Evolutionary conservation across 2,113 vertebrate species (phyloP), one percentile per base, ranked within the genome.

Genomic region (Myotis yumanensis): DNA sequence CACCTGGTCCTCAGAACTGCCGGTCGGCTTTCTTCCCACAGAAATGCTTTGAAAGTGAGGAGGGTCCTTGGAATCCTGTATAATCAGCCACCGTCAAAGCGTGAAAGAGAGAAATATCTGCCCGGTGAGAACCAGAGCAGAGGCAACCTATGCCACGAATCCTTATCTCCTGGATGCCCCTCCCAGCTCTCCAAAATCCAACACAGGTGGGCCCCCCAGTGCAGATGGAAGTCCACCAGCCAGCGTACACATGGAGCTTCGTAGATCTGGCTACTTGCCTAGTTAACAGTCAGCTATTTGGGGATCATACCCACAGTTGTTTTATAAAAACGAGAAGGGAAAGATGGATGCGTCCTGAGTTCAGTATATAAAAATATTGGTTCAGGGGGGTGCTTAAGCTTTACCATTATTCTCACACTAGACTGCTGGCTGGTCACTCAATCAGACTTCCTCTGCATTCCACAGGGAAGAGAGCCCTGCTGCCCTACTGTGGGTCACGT

Each of bases 211-310:
- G 48, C 40, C 75, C 72, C 64, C 71, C 76, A 81, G 75, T 86
- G 37, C 46, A 48, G 35, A 96, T 93, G 88, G 75, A 89, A 51
- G 86, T 1, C 25, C 79, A 69, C 43, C 84, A 95, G 85, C 90
- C 95, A n/a, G 51, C 71, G 23, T 92, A 64, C 52, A 0, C 22
- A 0, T 0, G 2, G 94, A 15, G 54, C 48, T 59, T 18, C 77
- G 4, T 15, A 46, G 57, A 95, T 84, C 77, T 95, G 88, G 51
- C 92, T 90, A 93, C 54, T 68, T 92, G 81, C 96, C 93, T 93
- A 9, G 88, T 95, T 95, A 97, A 88, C 85, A 90, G 71, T 48
- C 95, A 46, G 23, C 92, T 97, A 66, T 95, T 97, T 95, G 91
- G 85, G 59, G 82, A 85, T 96, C 87, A 84, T 95, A 95, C 71